These are phyloP conservation scores for Apteryx mantelli DNA, from an alignment of 2,113 vertebrate genomes.

Conservation along the genomic window DNA sequence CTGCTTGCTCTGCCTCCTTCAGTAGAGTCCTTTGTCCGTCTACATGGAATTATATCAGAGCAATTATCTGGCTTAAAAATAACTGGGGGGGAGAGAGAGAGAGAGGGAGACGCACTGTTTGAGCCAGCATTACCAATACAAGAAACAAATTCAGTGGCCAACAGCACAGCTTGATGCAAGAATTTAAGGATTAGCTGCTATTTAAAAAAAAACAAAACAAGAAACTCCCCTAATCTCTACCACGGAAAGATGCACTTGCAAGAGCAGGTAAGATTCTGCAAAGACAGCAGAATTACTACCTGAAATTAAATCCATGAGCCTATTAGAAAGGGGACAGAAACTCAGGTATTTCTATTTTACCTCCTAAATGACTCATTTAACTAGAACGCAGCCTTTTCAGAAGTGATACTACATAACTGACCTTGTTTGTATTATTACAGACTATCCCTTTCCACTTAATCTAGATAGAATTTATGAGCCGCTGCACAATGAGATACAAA, in stretches of 20 bases:
- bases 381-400: background rate
- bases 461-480: background rate
- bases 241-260: background rate
- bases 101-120: rapidly evolving
- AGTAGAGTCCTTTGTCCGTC: rapidly evolving
- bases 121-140: background rate
- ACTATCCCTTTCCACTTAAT: background rate
- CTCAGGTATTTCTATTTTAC: background rate
- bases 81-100: background rate
- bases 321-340: background rate
- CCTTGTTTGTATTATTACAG: rapidly evolving
- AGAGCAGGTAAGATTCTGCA: background rate
- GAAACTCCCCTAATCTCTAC: background rate
- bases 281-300: background rate
- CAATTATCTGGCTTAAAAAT: background rate
- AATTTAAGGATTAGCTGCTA: background rate
- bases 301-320: rapidly evolving
- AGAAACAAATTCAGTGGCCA: rapidly evolving
- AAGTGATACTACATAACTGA: background rate
- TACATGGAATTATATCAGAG: rapidly evolving
- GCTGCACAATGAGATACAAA: background rate
- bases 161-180: background rate
- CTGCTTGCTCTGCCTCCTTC: background rate
- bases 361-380: background rate
- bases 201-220: too few species aligned